Percentiles rank a stretch among this genome's conserved stretches.
Evolutionary conservation across 2,113 vertebrate genomes (phyloP).

Genomic region (Ramphastos sulfuratus): DNA sequence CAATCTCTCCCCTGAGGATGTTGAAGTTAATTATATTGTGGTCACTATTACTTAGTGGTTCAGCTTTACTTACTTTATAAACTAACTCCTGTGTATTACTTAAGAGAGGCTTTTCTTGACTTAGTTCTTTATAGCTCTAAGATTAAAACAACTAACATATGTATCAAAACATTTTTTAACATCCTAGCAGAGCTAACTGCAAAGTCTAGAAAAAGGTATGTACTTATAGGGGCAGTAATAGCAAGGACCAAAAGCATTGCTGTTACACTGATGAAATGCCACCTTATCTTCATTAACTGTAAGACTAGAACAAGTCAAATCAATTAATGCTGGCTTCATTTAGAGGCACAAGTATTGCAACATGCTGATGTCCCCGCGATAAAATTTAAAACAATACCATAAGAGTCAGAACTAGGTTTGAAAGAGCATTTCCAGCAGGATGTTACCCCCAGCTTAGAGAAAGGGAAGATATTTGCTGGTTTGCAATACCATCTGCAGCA

Average conservation of each 20-base stretch:
- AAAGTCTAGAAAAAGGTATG: not conserved
- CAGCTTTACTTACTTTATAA: constrained; percentile 65
- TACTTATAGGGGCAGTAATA: not conserved
- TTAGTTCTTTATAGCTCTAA: constrained; percentile 37
- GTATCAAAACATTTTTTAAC: constrained; percentile 34
- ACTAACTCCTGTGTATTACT: constrained; percentile 50
- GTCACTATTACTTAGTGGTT: constrained; percentile 70
- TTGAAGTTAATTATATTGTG: constrained; percentile 74
- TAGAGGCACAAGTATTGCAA: not conserved
- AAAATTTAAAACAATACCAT: not conserved
- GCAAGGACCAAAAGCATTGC: not conserved
- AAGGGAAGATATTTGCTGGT: not conserved
- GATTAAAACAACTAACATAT: constrained; percentile 45
- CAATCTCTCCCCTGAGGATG: constrained; percentile 66
- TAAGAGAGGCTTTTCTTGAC: constrained; percentile 39
- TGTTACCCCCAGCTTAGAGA: not conserved
- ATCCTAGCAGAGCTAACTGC: not conserved
- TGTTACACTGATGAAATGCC: constrained; percentile 6
- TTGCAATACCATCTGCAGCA: not conserved
- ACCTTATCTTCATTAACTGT: constrained; percentile 3
- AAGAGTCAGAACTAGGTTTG: not conserved
- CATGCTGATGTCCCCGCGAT: not conserved
- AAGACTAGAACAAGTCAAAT: constrained; percentile 28
- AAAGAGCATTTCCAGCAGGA: constrained; percentile 16
- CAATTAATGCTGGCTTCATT: not conserved